phyloP scores from a whole-genome alignment of 1,140 invertebrate species.

The Arion vulgaris region DNA sequence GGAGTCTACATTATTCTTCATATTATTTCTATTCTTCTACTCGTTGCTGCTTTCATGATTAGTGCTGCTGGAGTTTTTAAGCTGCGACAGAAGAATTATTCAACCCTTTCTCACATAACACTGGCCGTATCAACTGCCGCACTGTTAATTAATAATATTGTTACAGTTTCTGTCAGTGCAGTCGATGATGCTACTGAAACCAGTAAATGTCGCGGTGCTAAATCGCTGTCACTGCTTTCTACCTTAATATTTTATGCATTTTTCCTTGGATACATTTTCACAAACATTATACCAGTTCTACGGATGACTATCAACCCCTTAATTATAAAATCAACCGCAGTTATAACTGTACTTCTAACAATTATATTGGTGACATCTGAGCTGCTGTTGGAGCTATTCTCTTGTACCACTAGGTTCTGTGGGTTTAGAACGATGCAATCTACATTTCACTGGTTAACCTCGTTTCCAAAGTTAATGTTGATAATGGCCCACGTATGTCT shows the following conservation, averaged over 20 bases:
- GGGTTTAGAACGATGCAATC: slow-evolving; percentile 12
- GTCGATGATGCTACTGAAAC: slow-evolving; percentile 19
- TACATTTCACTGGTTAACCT: slow-evolving; percentile 20
- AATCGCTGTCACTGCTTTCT: background rate
- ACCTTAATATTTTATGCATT: slow-evolving; percentile 22
- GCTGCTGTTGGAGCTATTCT: background rate
- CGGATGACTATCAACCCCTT: background rate
- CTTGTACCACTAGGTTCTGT: background rate
- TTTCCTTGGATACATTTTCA: slow-evolving; percentile 40
- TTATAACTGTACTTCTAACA: background rate
- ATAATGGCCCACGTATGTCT: background rate
- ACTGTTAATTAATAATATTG: slow-evolving; percentile 26
- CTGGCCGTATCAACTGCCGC: background rate
- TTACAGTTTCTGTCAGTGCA: slow-evolving; percentile 14
- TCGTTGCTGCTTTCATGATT: background rate
- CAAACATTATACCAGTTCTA: background rate
- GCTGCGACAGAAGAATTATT: too few relatives aligned
- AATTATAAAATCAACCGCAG: background rate
- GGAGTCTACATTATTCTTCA: background rate
- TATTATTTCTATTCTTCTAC: background rate
- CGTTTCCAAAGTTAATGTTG: background rate
- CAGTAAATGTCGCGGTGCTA: background rate
- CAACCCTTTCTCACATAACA: background rate
- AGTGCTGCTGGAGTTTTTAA: background rate
- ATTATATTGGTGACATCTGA: background rate